Evolutionary conservation across 2,888 invertebrate species (phyloP).

Genomic region (Scelioninae gen. 2): DNA sequence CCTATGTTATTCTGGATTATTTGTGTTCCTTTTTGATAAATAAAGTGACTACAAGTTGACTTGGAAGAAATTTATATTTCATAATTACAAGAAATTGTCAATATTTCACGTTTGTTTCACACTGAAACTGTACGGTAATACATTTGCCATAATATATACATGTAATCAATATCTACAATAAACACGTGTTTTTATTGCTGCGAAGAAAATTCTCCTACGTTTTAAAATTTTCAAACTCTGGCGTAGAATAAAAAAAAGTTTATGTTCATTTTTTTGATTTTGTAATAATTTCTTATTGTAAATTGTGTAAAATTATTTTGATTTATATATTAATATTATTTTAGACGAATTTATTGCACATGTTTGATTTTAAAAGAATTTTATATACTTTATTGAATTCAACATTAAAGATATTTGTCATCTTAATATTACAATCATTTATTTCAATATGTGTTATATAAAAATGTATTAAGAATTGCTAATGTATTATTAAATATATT

Average conservation of each 20-base stretch:
- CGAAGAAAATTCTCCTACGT: not conserved
- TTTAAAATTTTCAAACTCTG: too few relatives aligned
- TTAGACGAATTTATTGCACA: too few relatives aligned
- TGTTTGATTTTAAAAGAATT: too few relatives aligned
- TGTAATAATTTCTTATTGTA: not conserved
- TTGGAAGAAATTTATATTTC: constrained; percentile 43
- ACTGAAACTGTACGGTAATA: constrained; percentile 38
- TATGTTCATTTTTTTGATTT: not conserved
- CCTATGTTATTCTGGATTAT: too few relatives aligned
- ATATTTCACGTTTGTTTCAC: constrained; percentile 34
- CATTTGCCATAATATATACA: constrained; percentile 37
- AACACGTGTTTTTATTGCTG: constrained; percentile 8
- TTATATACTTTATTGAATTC: not conserved
- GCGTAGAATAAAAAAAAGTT: too few relatives aligned
- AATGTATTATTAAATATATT: constrained; percentile 20
- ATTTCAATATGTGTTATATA: constrained; percentile 15
- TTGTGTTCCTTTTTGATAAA: constrained; percentile 10
- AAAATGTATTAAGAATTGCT: constrained; percentile 18
- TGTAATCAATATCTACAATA: constrained; percentile 35
- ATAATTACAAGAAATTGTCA: constrained; percentile 43
- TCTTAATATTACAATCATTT: constrained; percentile 3
- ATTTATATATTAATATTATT: not conserved
- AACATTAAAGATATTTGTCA: constrained; percentile 9
- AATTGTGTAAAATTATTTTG: not conserved
- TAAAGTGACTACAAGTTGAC: constrained; percentile 7